These are phyloP conservation scores for Meandrusa payeni DNA, from an alignment of 2,888 invertebrate genomes.

Conservation along the genomic window DNA sequence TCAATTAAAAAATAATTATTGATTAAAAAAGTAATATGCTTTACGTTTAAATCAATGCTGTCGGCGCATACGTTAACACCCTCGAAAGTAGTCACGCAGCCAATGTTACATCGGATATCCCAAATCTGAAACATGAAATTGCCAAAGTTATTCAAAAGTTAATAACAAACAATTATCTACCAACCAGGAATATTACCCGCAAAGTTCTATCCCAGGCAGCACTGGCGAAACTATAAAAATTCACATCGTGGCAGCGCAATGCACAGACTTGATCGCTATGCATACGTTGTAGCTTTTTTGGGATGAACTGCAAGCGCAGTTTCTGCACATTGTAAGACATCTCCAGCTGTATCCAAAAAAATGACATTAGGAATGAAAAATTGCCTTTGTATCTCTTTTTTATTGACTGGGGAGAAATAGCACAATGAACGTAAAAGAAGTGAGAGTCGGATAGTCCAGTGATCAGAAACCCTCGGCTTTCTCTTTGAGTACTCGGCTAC, in stretches of 20 bases:
- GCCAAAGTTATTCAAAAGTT: background rate
- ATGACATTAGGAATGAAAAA: too few species aligned
- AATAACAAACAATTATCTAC: background rate
- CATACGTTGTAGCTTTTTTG: conserved; percentile 67
- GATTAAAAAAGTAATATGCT: too few species aligned
- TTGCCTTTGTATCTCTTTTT: too few species aligned
- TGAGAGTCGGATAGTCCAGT: too few species aligned
- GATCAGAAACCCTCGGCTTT: too few species aligned
- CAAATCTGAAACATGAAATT: conserved; percentile 66
- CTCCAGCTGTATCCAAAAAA: conserved; percentile 47
- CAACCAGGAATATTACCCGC: conserved; percentile 74
- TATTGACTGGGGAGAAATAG: too few species aligned
- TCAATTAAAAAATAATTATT: too few species aligned
- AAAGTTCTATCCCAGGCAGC: conserved; percentile 81
- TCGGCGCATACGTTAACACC: conserved; percentile 81
- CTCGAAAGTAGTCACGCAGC: conserved; percentile 76
- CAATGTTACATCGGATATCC: conserved; percentile 74
- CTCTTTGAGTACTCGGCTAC: too few species aligned
- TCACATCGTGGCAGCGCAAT: conserved; percentile 65
- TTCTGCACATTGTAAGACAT: conserved; percentile 68
- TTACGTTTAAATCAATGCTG: conserved; percentile 78
- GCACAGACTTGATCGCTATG: conserved; percentile 68
- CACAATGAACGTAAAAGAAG: too few species aligned
- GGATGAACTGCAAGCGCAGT: conserved; percentile 63
- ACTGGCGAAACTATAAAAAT: conserved; percentile 64